These are phyloP conservation scores for Euleptes europaea DNA, from an alignment of 2,113 vertebrate genomes.

Conservation along the genomic window DNA sequence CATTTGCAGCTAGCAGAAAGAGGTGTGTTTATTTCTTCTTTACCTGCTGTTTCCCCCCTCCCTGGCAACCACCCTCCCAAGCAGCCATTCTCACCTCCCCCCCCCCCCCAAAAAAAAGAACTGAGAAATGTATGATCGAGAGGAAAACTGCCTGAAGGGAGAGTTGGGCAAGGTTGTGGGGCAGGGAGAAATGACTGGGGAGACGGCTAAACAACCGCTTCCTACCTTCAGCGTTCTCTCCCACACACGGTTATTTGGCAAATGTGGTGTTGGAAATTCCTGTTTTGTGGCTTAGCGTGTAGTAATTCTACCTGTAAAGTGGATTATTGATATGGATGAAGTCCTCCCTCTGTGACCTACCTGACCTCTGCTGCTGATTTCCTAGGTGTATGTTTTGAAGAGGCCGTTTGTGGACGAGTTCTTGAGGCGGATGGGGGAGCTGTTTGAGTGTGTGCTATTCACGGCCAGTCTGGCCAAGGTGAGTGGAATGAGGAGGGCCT, in stretches of 20 bases:
- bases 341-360: not conserved
- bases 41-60: not conserved
- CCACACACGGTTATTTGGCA: not conserved
- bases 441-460: constrained; percentile 92
- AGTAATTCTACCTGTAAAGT: not conserved
- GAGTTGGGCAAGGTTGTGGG: no score
- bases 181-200: not conserved
- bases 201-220: not conserved
- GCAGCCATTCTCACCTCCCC: not conserved
- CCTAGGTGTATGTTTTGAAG: constrained; percentile 90
- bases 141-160: not conserved
- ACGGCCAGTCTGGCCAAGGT: constrained; percentile 92
- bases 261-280: not conserved
- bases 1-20: not conserved
- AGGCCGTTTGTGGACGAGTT: constrained; percentile 90
- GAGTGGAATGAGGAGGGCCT: constrained; percentile 9
- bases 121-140: not conserved
- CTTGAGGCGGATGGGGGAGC: constrained; percentile 88
- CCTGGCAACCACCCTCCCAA: not conserved
- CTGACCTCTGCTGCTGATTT: not conserved
- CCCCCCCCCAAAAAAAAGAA: not conserved
- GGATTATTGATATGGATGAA: not conserved
- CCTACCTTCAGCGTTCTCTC: not conserved
- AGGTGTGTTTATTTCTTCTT: not conserved
- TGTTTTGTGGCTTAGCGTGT: not conserved